A percentile compares a stretch with the other conserved stretches of the same genome.
Conservation (phyloP, 2,113 vertebrate genomes). For the Cryptomyrus ogoouensis region DNA sequence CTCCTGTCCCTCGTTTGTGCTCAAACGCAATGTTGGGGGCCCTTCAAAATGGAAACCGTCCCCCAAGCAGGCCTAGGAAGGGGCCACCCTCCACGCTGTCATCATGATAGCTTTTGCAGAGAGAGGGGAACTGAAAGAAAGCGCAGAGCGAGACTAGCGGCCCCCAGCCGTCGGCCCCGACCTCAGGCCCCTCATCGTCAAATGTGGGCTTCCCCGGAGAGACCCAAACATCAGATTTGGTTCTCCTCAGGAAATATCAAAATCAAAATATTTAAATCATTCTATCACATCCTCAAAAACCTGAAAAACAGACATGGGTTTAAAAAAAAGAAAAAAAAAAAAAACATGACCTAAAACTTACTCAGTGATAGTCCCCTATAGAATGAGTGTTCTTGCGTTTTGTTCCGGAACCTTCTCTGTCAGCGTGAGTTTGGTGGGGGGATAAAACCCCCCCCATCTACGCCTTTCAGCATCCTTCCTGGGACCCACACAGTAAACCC, state of each 20-base stretch:
- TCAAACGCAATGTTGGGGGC: not conserved
- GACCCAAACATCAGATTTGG: not conserved
- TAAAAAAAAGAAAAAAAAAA: not conserved
- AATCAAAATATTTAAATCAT: not conserved
- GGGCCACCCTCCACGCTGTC: not conserved
- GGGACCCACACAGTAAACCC: constrained; percentile 33
- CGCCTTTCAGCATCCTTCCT: constrained; percentile 6
- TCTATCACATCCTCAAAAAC: not conserved
- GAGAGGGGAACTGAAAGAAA: not conserved
- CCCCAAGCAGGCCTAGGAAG: not conserved
- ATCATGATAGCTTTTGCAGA: not conserved
- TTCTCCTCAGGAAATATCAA: constrained; percentile 1
- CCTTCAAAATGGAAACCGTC: not conserved
- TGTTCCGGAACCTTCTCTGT: constrained; percentile 17
- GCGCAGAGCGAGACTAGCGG: not conserved
- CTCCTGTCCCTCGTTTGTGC: not conserved
- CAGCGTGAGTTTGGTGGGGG: constrained; percentile 8
- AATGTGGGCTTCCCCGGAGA: not conserved
- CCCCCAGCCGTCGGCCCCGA: not conserved
- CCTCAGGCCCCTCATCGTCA: not conserved
- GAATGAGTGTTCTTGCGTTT: not conserved
- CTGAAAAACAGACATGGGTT: not conserved
- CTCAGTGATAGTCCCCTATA: not conserved
- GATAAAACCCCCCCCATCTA: not conserved
- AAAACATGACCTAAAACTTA: not conserved